Base-by-base conservation (phyloP, 2,888 invertebrate species). In the Ophion obscuratus region DNA sequence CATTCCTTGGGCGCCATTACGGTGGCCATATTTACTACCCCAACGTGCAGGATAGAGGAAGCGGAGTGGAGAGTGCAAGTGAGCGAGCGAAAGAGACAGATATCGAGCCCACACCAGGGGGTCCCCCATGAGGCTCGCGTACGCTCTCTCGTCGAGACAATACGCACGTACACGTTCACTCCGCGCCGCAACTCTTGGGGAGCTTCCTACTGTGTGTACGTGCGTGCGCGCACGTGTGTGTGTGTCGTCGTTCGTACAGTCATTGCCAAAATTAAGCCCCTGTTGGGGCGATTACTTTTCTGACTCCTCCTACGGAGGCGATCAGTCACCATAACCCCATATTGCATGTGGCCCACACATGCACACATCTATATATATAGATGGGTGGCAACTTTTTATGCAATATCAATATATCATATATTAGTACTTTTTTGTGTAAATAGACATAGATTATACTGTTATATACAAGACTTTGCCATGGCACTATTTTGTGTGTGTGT, bases 1-100 rank as follows among this genome's bases (percentile, higher is more conserved):
- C 70, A 74, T 84, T 44, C 77, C 81, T 87, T 83, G 89, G 92
- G 89, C 93, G 93, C 93, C 93, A 93, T 93, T 92, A 91, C 91
- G 91, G 92, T 92, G 91, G 93, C 93, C 93, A 93, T 93, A 91
- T 93, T 93, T 93, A 91, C 91, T 89, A 91, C 91, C 91, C 90
- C 86, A 83, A 84, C 80, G 87, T 91, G 87, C 89, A 90, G 14
- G 68, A 31, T 47, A 47, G 64, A 64, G 80, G 57, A 44, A 64
- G 10, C 20, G 61, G 40, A 24, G n/a, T 40, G 62, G n/a, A 36
- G 59, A 59, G 59, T 9, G 40, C 0, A 20, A 36, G 27, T 24
- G 66, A 17, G 61, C 36, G 68, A 73, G 53, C 36, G 61, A 79
- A 24, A 24, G 24, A 24, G 44, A 79, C 53, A 71, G 70, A 62